These are phyloP conservation scores for Aplocera efformata DNA, from an alignment of 2,888 invertebrate genomes.

Conservation along the genomic window DNA sequence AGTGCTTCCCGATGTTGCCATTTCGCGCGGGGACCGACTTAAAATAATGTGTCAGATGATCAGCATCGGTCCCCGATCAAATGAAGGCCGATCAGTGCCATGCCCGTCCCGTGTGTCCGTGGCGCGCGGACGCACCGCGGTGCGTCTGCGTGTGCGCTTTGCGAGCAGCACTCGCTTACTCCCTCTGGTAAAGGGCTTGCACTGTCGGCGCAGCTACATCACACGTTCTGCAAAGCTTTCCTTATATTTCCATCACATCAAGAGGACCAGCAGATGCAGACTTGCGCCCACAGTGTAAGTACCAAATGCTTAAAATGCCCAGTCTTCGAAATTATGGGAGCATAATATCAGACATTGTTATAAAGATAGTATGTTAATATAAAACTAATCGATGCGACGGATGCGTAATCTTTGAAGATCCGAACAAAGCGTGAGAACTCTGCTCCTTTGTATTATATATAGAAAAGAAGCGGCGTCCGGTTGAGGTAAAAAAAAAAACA, in stretches of 20 bases:
- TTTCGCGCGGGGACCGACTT: constrained; percentile 57
- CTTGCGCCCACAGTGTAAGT: constrained; percentile 57
- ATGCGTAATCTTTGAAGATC: constrained; percentile 52
- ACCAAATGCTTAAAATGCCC: constrained; percentile 46
- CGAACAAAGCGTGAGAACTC: constrained; percentile 21
- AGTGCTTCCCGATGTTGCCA: constrained; percentile 63
- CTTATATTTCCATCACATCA: constrained; percentile 14
- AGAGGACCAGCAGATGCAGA: constrained; percentile 13
- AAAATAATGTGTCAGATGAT: background rate
- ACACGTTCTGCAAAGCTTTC: constrained; percentile 14
- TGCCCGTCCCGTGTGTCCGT: constrained; percentile 60
- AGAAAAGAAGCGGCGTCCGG: constrained; percentile 70
- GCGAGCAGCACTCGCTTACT: constrained; percentile 75
- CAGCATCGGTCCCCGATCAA: constrained; percentile 56
- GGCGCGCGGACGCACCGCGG: constrained; percentile 54
- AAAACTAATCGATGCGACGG: constrained; percentile 62
- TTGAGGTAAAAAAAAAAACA: constrained; percentile 36
- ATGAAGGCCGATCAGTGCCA: constrained; percentile 48
- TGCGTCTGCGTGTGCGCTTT: constrained; percentile 63
- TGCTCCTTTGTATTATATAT: constrained; percentile 20
- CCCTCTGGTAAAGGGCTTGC: constrained; percentile 61
- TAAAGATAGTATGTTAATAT: constrained; percentile 24
- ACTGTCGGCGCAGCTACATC: constrained; percentile 53
- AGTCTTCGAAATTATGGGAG: constrained; percentile 36
- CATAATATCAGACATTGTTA: constrained; percentile 28